Conservation (phyloP, 2,888 invertebrate species). For the Caenorhabditis sinica region DNA sequence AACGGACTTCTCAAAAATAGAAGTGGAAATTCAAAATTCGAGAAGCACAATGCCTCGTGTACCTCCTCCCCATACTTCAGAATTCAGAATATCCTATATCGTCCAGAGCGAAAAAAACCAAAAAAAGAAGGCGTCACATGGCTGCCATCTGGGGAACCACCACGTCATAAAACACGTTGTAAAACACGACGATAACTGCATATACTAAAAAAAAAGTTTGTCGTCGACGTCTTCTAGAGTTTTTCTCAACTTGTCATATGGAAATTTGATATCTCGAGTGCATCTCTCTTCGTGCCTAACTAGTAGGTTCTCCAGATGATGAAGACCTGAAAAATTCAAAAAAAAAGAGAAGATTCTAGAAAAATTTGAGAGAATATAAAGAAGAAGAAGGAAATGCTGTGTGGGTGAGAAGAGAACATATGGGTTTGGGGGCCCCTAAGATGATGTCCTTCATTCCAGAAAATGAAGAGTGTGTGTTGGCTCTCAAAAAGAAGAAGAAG, state of each 20-base stretch:
- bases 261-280: conserved; percentile 50
- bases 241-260: conserved; percentile 38
- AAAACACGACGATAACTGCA: conserved; percentile 1
- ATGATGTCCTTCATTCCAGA: conserved; percentile 48
- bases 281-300: not conserved
- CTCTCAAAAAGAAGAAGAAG: not conserved
- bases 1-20: too few species aligned
- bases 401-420: conserved; percentile 19
- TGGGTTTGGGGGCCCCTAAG: conserved; percentile 30
- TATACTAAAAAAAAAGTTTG: conserved; percentile 8
- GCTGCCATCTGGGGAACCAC: not conserved
- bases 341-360: not conserved
- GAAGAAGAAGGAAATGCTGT: conserved; percentile 24
- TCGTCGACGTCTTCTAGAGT: not conserved
- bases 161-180: conserved; percentile 39
- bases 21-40: too few species aligned
- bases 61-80: too few species aligned
- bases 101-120: too few species aligned
- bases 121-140: conserved; percentile 25
- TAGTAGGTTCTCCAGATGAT: conserved; percentile 3
- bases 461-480: conserved; percentile 46
- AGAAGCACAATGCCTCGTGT: too few species aligned
- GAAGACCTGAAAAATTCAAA: not conserved
- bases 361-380: not conserved
- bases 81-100: too few species aligned